phyloP scores from a whole-genome alignment of 2,888 invertebrate species.

The Polyommatus icarus region DNA sequence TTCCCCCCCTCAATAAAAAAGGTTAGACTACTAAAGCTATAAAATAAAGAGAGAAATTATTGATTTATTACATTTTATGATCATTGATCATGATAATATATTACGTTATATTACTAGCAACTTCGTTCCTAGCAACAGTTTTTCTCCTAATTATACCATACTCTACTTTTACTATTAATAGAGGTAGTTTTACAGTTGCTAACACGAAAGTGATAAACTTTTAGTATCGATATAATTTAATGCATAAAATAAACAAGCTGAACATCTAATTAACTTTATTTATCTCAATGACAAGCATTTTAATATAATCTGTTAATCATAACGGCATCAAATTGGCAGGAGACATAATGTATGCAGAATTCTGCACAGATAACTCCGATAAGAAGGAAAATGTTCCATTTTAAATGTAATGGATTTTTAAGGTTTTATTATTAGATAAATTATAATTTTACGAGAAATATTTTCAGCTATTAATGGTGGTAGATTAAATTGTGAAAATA shows the following conservation, averaged over 20 bases:
- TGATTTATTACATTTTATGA: no score
- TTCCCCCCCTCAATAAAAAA: no score
- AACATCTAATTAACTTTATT: background rate
- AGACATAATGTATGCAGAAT: background rate
- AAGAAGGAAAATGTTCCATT: background rate
- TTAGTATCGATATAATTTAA: background rate
- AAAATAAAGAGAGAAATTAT: no score
- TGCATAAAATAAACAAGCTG: background rate
- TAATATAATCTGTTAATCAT: background rate
- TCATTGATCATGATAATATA: no score
- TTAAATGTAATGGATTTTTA: background rate
- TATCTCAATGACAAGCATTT: conserved; percentile 2
- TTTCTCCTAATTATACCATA: background rate
- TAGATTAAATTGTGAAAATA: background rate
- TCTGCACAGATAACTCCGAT: background rate
- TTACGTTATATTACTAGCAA: background rate
- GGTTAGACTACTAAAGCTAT: no score
- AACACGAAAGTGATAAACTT: background rate
- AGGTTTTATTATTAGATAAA: background rate
- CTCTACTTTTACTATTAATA: background rate
- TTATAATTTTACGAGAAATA: no score
- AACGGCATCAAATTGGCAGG: conserved; percentile 12
- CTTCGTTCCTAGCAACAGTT: background rate
- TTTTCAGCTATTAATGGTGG: background rate
- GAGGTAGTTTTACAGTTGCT: background rate